A percentile compares a stretch with the other conserved stretches of the same genome.
These are phyloP conservation scores for Arion vulgaris DNA, from an alignment of 1,140 invertebrate genomes.

Conservation along the genomic window DNA sequence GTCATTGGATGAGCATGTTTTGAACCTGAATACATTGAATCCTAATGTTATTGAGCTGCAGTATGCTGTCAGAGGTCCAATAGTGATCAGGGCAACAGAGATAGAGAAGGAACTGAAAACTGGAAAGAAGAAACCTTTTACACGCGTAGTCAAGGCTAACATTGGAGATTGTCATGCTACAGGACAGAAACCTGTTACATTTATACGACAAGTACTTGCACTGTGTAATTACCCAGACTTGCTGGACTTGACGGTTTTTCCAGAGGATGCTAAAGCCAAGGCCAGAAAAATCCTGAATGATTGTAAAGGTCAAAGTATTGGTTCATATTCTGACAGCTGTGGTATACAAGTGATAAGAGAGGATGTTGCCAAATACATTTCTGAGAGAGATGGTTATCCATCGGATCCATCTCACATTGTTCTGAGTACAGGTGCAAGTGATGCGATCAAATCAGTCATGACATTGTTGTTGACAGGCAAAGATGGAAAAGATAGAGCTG, in stretches of 20 bases:
- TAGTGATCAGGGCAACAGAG: conserved; percentile 85
- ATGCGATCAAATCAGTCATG: conserved; percentile 87
- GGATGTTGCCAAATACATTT: conserved; percentile 92
- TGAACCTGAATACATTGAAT: conserved; percentile 91
- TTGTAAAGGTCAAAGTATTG: conserved; percentile 81
- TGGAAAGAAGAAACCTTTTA: conserved; percentile 91
- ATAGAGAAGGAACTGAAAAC: conserved; percentile 76
- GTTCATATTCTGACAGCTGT: conserved; percentile 93
- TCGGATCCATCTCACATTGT: conserved; percentile 86
- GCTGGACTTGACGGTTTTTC: conserved; percentile 80
- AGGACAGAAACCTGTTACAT: conserved; percentile 95
- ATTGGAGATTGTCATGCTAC: conserved; percentile 99
- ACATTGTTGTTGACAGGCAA: conserved; percentile 79
- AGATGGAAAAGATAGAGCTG: conserved; percentile 77
- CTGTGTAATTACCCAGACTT: conserved; percentile 84
- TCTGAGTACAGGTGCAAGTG: conserved; percentile 91
- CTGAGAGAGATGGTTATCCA: conserved; percentile 85
- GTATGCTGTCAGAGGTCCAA: conserved; percentile 93
- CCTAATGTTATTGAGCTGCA: conserved; percentile 93
- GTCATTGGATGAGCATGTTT: conserved; percentile 45
- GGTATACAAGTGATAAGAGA: conserved; percentile 92
- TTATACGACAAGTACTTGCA: conserved; percentile 80
- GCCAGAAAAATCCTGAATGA: conserved; percentile 83
- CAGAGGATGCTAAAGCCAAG: conserved; percentile 87
- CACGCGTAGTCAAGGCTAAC: conserved; percentile 95